Percentiles rank a stretch among this genome's conserved stretches.
These are phyloP conservation scores for Enteromius radiatus DNA, from an alignment of 2,797 vertebrate genomes.

Conservation along the genomic window DNA sequence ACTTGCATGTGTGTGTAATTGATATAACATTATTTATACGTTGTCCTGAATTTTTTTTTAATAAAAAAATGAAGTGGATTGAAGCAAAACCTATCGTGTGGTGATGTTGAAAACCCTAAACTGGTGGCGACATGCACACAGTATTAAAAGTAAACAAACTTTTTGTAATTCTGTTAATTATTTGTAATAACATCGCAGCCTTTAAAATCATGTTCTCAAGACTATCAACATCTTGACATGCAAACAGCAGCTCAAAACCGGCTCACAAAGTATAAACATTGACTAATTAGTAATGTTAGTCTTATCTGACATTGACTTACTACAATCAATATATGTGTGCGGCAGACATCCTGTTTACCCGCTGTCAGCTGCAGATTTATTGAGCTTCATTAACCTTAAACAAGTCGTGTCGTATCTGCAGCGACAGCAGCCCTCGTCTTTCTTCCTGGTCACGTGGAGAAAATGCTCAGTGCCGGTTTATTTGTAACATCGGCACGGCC, in stretches of 20 bases:
- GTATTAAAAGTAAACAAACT: background rate
- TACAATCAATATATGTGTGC: slow-evolving; percentile 32
- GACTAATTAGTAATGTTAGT: slow-evolving; percentile 47
- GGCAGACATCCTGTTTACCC: slow-evolving; percentile 32
- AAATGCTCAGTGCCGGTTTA: background rate
- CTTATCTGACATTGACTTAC: slow-evolving; percentile 43
- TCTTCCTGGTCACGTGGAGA: slow-evolving; percentile 5
- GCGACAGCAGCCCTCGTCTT: background rate
- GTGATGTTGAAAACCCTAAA: too few species aligned
- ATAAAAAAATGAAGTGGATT: background rate
- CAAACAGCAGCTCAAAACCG: background rate
- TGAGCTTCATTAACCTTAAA: slow-evolving; percentile 19
- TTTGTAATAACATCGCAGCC: background rate
- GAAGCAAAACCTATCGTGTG: background rate
- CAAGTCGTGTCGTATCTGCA: background rate
- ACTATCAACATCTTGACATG: background rate
- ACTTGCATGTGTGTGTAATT: background rate
- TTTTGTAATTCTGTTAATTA: background rate
- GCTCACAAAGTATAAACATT: slow-evolving; percentile 9
- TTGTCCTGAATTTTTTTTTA: background rate
- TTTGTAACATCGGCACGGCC: background rate
- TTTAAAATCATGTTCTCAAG: background rate
- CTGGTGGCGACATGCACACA: background rate
- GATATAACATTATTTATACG: background rate
- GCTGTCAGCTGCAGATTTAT: slow-evolving; percentile 44